phyloP scores from a whole-genome alignment of 64 coral and sea anemone species.

The Pocillopora damicornis region DNA sequence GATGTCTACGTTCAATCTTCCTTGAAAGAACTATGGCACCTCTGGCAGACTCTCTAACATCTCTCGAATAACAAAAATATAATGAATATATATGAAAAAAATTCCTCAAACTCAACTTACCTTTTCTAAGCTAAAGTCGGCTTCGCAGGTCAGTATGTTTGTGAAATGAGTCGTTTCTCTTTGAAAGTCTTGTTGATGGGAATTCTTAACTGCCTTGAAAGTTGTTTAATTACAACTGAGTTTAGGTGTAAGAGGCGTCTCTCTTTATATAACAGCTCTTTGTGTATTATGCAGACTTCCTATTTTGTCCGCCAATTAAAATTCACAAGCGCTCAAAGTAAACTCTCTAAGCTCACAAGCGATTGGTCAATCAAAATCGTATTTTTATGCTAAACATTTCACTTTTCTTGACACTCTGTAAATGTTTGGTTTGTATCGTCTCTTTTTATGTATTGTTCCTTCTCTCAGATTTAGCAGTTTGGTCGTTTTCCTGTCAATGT shows the following conservation, averaged over 20 bases:
- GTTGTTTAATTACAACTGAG: background rate
- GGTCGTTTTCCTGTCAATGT: constrained; percentile 30
- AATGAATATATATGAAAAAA: background rate
- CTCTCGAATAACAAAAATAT: background rate
- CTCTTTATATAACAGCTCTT: constrained; percentile 13
- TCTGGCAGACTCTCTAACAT: background rate
- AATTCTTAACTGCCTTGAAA: background rate
- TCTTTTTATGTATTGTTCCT: constrained; percentile 15
- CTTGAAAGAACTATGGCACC: background rate
- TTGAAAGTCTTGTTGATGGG: background rate
- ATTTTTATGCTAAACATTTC: constrained; percentile 46
- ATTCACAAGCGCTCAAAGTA: constrained; percentile 32
- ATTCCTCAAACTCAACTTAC: constrained; percentile 4
- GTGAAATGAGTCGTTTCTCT: background rate
- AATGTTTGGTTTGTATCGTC: constrained; percentile 41
- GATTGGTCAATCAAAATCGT: constrained; percentile 30
- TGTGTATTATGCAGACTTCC: constrained; percentile 22
- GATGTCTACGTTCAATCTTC: background rate
- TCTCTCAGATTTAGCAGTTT: constrained; percentile 36
- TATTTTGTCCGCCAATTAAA: constrained; percentile 31
- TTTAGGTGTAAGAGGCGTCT: no score
- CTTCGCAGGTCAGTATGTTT: background rate
- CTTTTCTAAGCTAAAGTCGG: background rate
- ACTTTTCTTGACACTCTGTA: constrained; percentile 26
- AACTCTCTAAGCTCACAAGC: background rate